These are phyloP conservation scores for Sorex araneus DNA, from an alignment of 2,113 vertebrate genomes.

Conservation along the genomic window DNA sequence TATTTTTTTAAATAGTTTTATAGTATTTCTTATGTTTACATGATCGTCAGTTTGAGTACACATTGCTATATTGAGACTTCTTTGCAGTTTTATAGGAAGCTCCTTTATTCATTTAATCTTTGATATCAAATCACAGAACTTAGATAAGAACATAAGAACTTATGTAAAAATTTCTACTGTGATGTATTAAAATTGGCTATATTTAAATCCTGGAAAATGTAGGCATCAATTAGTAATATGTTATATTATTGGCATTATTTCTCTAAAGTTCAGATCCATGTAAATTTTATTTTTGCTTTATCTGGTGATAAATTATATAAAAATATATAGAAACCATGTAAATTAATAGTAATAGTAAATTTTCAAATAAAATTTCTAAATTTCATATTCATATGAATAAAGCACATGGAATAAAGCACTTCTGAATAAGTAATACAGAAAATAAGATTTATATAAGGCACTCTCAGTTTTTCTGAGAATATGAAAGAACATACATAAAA, in stretches of 20 bases:
- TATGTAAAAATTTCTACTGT: background rate
- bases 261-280: background rate
- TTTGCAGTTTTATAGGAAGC: conserved; percentile 51
- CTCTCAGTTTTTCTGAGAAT: background rate
- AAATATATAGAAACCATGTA: background rate
- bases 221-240: background rate
- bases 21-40: background rate
- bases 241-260: background rate
- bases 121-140: conserved; percentile 46
- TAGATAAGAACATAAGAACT: background rate
- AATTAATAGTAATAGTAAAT: conserved; percentile 5
- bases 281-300: background rate
- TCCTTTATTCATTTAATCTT: conserved; percentile 38
- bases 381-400: conserved; percentile 22
- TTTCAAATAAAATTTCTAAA: conserved; percentile 35
- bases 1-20: background rate
- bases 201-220: background rate
- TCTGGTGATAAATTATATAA: background rate
- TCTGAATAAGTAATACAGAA: background rate
- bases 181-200: conserved; percentile 7
- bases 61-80: background rate
- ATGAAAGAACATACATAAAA: background rate
- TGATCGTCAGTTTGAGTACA: background rate
- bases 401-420: background rate
- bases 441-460: conserved; percentile 7